Evolutionary conservation across 2,797 vertebrate genomes (phyloP), one percentile per base, ranked within the genome.

Genomic region (Synanceia verrucosa): DNA sequence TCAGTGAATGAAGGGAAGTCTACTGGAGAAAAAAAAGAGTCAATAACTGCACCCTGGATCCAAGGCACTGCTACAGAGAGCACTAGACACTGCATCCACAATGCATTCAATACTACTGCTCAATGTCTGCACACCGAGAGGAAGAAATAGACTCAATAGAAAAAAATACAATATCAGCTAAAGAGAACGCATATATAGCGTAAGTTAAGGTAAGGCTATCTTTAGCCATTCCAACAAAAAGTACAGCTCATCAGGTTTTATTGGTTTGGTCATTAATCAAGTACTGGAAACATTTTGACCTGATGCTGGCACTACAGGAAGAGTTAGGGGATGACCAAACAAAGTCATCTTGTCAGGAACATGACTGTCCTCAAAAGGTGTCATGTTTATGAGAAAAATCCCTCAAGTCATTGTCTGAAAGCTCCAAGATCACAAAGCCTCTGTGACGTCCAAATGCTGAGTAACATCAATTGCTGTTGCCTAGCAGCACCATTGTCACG

Each of bases 21-120:
- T 75, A 73, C 66, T 44, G 48, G 53, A 71, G 61, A 83, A 86
- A 84, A 82, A n/a, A 61, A 75, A 29, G 68, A 89, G 81, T 90
- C 78, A 76, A 91, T 83, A 86, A 79, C 65, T 76, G 73, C 69
- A 75, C 78, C 61, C 55, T 13, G 47, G 55, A 61, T 72, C 60
- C 48, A 47, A 69, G 28, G 66, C 19, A 46, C 44, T 52, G 81
- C 77, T 79, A 79, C 63, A 73, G 51, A 88, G 83, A 85, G 53
- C 77, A 71, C 52, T 60, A 65, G 70, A 65, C 46, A 84, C 83
- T 48, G 59, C 44, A 71, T 66, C 57, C 52, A 58, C 73, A 46
- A n/a, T 29, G 41, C 55, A 58, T 39, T 66, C 39, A 72, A 62
- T 55, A 28, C 61, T 34, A 64, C 39, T 34, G 29, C 39, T 61